These are phyloP conservation scores for Hippocampus barbouri DNA, from an alignment of 2,113 vertebrate species.

Conservation along the genomic window DNA sequence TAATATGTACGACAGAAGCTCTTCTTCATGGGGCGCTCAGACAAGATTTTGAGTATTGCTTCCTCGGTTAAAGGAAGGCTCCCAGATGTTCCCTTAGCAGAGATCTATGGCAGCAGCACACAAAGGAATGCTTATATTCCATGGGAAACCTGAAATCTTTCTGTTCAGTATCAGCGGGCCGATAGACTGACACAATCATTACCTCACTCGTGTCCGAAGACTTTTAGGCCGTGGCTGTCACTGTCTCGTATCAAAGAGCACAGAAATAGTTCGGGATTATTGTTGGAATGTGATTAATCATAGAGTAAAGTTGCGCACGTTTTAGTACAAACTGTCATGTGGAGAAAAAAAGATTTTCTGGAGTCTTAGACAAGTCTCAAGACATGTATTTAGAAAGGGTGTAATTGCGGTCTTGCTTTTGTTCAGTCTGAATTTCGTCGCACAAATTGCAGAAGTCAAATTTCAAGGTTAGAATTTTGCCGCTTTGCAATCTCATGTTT, in stretches of 20 bases:
- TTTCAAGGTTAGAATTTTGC: background rate
- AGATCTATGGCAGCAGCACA: constrained; percentile 66
- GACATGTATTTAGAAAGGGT: background rate
- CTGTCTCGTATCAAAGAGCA: constrained; percentile 34
- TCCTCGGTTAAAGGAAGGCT: constrained; percentile 59
- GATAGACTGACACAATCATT: constrained; percentile 55
- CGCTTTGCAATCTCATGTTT: background rate
- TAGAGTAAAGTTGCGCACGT: background rate
- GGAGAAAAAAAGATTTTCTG: background rate
- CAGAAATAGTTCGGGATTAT: constrained; percentile 11
- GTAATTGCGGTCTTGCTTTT: background rate
- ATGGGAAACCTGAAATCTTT: constrained; percentile 60
- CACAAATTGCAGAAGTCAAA: background rate
- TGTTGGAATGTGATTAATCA: background rate
- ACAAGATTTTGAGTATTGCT: constrained; percentile 57
- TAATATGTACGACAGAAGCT: background rate
- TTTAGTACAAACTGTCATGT: background rate
- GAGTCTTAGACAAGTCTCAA: background rate
- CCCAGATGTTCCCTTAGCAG: constrained; percentile 68
- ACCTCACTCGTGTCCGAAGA: constrained; percentile 52
- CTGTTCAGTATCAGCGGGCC: constrained; percentile 56
- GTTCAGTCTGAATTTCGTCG: background rate
- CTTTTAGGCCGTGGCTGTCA: constrained; percentile 27
- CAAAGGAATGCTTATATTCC: constrained; percentile 66
- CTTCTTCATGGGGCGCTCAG: constrained; percentile 3